A percentile compares a stretch with the other conserved stretches of the same genome.
Conservation (phyloP, 2,888 invertebrate species). For the Drosophila seclusa region DNA sequence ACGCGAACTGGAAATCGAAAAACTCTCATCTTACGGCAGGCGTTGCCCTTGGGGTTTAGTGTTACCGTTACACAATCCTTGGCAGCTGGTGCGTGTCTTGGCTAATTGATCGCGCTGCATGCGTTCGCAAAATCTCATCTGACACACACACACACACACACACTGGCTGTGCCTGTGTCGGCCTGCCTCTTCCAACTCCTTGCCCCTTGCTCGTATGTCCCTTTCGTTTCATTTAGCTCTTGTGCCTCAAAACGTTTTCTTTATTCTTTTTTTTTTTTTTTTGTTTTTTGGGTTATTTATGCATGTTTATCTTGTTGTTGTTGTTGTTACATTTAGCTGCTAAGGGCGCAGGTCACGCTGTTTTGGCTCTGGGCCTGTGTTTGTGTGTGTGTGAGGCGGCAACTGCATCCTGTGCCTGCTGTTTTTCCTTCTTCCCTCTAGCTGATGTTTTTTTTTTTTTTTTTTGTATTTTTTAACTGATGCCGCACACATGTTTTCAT, state of each 20-base stretch:
- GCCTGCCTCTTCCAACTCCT: background rate
- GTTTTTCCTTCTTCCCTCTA: constrained; percentile 21
- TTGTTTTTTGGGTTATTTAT: constrained; percentile 46
- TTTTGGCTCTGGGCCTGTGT: constrained; percentile 24
- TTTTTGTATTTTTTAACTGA: constrained; percentile 39
- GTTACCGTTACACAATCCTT: constrained; percentile 61
- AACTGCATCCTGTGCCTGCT: constrained; percentile 62
- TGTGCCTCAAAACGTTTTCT: constrained; percentile 22
- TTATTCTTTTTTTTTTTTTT: background rate
- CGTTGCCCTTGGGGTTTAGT: constrained; percentile 57
- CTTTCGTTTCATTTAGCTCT: constrained; percentile 7
- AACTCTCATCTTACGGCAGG: constrained; percentile 37
- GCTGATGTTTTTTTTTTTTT: background rate
- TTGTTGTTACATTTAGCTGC: constrained; percentile 55
- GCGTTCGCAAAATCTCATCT: constrained; percentile 42
- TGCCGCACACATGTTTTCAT: constrained; percentile 57
- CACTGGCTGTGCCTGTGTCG: background rate
- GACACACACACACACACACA: constrained; percentile 1
- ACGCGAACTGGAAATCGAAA: constrained; percentile 4
- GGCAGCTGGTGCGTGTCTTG: constrained; percentile 61
- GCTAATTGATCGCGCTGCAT: constrained; percentile 56
- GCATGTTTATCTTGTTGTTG: constrained; percentile 47
- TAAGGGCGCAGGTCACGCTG: constrained; percentile 59
- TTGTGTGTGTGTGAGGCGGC: constrained; percentile 25
- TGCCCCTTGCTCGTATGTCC: background rate